Base-by-base conservation (phyloP, 2,113 vertebrate species). In the Orientallactaga bullata region DNA sequence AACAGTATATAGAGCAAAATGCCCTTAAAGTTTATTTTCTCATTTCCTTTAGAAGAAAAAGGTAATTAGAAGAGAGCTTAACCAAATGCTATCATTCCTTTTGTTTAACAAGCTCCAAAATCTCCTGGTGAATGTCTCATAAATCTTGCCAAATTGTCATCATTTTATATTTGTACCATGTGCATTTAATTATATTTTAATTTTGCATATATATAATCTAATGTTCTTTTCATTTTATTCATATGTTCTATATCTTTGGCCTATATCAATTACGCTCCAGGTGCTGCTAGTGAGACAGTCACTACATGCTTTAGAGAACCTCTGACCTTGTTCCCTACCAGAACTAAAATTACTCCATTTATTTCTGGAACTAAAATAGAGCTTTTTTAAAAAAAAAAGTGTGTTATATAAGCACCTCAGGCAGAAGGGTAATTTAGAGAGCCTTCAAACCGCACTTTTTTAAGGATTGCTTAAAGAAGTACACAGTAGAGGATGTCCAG, bases 331-430 rank as follows among this genome's bases (percentile, higher is more conserved):
- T 92, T 88, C 13, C 24, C 61, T 78, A 42, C 42, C n/a, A 74
- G 21, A 89, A 8, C 39, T 28, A 71, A 91, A 95, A 91, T 89
- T 86, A 91, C 51, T 85, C 17, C 47, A 51, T 86, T 93, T 93
- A 89, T 87, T 87, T 89, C 77, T 65, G 42, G 28, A 66, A 86
- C 37, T 73, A 63, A 79, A 93, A 86, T 93, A 73, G 0, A 77
- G 47, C n/a, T n/a, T n/a, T 93, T 90, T 89, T 47, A 26, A 39
- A 83, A 74, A 93, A 9, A 23, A 20, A 79, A 78, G 42, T 77
- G 55, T 61, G 37, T 60, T 51, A 39, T 87, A 2, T 85, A 71
- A 95, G 66, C 51, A 87, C n/a, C 26, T 82, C 51, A 76, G 65
- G 78, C 77, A 83, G 68, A 26, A 77, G 83, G 68, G 39, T 89